Evolutionary conservation across 2,888 invertebrate species (phyloP), one percentile per base, ranked within the genome.

Genomic region (Beris morrisii): DNA sequence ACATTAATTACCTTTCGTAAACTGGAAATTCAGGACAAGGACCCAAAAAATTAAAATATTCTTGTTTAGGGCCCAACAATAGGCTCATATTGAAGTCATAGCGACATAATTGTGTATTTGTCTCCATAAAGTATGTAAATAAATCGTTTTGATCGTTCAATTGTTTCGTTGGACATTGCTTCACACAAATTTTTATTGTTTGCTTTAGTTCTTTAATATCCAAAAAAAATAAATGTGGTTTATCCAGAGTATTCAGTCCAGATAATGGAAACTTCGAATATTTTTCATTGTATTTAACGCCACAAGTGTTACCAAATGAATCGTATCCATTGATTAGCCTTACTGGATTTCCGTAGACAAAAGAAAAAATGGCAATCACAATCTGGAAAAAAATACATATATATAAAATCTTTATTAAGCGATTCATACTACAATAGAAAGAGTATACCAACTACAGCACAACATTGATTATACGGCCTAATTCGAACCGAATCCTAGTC

Each of bases 271-370:
- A 85, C 71, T 88, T 86, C 7, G 87, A 87, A 69, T 92, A 86
- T 71, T 86, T 87, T 72, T 88, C 88, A 79, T 95, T 96, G 71
- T 82, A 83, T 73, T 87, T 87, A 30, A 91, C 88, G 13, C 96
- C 96, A 79, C 97, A 97, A 43, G 94, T 94, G 78, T 97, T 96
- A 7, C 95, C 95, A 83, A 93, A 96, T 65, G 93, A 94, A 79
- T 96, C 95, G 79, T 92, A 94, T 15, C 95, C 95, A 83, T 94
- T 93, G 69, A 94, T 88, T 50, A 95, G 85, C 70, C 94, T 85
- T 74, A 89, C 80, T 0, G 95, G 94, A 81, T 92, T 92, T 15
- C 94, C 95, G 78, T 92, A 93, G 1, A 93, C 91, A 77, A 93
- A 88, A 9, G 95, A 91, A 82, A 95, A 94, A 11, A 89, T 90